phyloP scores from a whole-genome alignment of 2,797 vertebrate species.

The Leptoclinus maculatus region DNA sequence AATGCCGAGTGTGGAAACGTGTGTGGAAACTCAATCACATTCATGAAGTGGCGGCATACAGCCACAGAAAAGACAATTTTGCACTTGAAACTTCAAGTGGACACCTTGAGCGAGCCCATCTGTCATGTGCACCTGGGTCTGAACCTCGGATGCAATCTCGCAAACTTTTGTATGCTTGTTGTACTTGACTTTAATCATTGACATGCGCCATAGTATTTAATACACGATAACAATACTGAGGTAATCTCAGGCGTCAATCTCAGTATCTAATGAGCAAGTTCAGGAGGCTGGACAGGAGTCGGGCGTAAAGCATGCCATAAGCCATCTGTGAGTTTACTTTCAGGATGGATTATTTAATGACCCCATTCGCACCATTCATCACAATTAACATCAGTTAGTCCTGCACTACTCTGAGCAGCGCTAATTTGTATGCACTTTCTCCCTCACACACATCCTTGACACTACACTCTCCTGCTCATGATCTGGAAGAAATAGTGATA shows the following conservation, averaged over 20 bases:
- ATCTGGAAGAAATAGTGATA: slow-evolving; percentile 43
- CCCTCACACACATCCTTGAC: slow-evolving; percentile 10
- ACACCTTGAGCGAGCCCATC: not conserved
- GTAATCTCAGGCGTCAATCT: slow-evolving; percentile 23
- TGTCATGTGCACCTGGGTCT: not conserved
- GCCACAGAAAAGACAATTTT: not conserved
- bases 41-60: not conserved
- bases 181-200: not conserved
- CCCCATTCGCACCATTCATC: slow-evolving; percentile 50
- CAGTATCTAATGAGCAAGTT: slow-evolving; percentile 34
- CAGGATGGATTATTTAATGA: slow-evolving; percentile 42
- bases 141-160: not conserved
- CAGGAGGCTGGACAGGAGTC: not conserved
- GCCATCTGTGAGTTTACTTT: slow-evolving; percentile 43
- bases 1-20: not conserved
- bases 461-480: slow-evolving; percentile 2
- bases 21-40: not conserved
- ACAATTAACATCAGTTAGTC: slow-evolving; percentile 53
- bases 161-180: not conserved
- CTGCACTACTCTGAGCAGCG: slow-evolving; percentile 17
- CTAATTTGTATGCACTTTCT: slow-evolving; percentile 37
- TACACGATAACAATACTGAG: not conserved
- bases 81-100: not conserved
- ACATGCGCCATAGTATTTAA: not conserved
- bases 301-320: slow-evolving; percentile 15